Base-by-base conservation (phyloP, 2,888 invertebrate genomes). In the Chouioia cunea region DNA sequence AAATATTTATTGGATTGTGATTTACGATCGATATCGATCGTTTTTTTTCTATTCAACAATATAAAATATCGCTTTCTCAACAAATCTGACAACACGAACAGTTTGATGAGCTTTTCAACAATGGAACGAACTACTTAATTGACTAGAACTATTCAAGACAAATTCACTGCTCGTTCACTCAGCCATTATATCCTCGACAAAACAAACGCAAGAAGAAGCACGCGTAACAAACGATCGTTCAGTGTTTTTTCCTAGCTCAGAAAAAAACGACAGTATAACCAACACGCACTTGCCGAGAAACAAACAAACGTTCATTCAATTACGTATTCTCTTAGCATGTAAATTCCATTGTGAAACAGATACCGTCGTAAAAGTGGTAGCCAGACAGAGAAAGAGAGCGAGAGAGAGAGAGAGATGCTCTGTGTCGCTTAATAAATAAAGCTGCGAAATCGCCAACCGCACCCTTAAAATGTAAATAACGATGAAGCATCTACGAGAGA, bases 251-350 rank as follows among this genome's bases (percentile, higher is more conserved):
- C 16, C 10, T 18, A 18, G 8, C 48, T 4, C 18, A 10, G n/a
- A 48, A 48, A 54, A 43, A 65, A 57, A 16, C n/a, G 20, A 2
- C 16, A 14, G 27, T 15, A 14, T 10, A 27, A n/a, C 36, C 36
- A 36, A 10, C 36, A 36, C 36, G 36, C 36, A 36, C 36, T 36
- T 36, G 36, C 10, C 20, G 54, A 15, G 16, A 43, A 27, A 56
- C 46, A 56, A 62, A 62, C 22, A 44, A 27, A 10, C 43, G 46
- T 12, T 47, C 46, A 58, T 71, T 71, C 71, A 65, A 72, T 72
- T 72, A 72, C 68, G 72, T 72, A 72, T 72, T 72, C 72, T 72
- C 72, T 68, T 62, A 68, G 56, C 72, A 68, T 72, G 72, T 72
- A 68, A 72, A 72, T 72, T 72, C 72, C 72, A 72, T 72, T 72